phyloP scores from a whole-genome alignment of 2,797 vertebrate genomes.

The Amblyopsis hoosieri region DNA sequence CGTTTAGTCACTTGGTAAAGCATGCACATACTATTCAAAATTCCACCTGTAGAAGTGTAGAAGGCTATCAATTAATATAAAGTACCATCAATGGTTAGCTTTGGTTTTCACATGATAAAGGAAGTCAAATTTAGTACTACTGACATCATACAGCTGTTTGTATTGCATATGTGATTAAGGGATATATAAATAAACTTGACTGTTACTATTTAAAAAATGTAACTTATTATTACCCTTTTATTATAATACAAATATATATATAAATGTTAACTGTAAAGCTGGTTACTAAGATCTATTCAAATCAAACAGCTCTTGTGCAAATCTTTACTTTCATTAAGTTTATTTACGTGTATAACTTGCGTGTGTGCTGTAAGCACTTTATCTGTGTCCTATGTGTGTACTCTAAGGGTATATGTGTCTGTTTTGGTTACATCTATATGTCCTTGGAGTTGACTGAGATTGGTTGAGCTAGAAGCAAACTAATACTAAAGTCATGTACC shows the following conservation, averaged over 20 bases:
- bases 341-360: neutral
- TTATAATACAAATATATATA: neutral
- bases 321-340: conserved; percentile 30
- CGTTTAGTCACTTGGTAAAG: neutral
- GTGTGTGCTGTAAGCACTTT: neutral
- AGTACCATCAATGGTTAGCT: too few species aligned
- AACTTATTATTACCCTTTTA: conserved; percentile 30
- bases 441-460: conserved; percentile 20
- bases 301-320: conserved; percentile 34
- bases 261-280: conserved; percentile 43
- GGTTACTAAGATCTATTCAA: conserved; percentile 37
- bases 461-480: conserved; percentile 16
- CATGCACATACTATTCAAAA: conserved; percentile 13
- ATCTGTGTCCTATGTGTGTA: too few species aligned
- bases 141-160: too few species aligned
- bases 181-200: too few species aligned
- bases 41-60: too few species aligned
- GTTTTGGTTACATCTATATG: conserved; percentile 35
- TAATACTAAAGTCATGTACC: neutral
- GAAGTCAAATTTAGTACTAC: too few species aligned
- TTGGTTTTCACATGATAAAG: too few species aligned
- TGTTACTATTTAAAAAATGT: too few species aligned
- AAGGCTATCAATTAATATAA: too few species aligned
- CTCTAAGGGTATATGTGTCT: neutral
- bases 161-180: too few species aligned